These are phyloP conservation scores for Phalacrocorax brasilianus DNA, from an alignment of 2,113 vertebrate genomes.

Conservation along the genomic window DNA sequence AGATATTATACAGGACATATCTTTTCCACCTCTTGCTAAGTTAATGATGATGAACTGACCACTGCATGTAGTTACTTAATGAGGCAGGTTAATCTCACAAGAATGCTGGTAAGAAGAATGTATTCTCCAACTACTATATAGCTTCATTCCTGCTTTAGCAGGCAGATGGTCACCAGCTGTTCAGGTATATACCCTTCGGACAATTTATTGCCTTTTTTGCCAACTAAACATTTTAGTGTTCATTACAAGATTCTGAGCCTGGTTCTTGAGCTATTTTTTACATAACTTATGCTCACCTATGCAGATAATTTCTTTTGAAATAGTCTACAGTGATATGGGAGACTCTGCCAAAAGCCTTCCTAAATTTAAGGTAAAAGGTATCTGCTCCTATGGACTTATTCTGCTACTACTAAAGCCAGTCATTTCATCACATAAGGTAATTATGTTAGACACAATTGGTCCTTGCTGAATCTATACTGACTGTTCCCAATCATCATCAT, in stretches of 20 bases:
- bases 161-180: not conserved
- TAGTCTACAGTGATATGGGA: not conserved
- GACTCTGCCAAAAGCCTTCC: not conserved
- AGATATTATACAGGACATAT: not conserved
- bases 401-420: not conserved
- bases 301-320: not conserved
- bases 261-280: not conserved
- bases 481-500: not conserved
- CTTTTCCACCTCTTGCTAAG: not conserved
- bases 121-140: not conserved
- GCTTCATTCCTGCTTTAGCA: not conserved
- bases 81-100: not conserved
- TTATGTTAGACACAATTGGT: not conserved
- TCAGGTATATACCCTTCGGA: no score
- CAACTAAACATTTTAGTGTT: not conserved
- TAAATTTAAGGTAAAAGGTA: not conserved
- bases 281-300: not conserved
- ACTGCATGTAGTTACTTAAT: not conserved
- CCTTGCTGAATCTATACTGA: not conserved
- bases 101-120: not conserved
- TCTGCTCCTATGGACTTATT: not conserved
- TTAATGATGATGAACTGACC: not conserved
- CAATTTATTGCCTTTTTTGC: not conserved
- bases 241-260: not conserved
- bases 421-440: not conserved